phyloP scores from a whole-genome alignment of 1,140 invertebrate genomes.

The Bradynema listronoti region DNA sequence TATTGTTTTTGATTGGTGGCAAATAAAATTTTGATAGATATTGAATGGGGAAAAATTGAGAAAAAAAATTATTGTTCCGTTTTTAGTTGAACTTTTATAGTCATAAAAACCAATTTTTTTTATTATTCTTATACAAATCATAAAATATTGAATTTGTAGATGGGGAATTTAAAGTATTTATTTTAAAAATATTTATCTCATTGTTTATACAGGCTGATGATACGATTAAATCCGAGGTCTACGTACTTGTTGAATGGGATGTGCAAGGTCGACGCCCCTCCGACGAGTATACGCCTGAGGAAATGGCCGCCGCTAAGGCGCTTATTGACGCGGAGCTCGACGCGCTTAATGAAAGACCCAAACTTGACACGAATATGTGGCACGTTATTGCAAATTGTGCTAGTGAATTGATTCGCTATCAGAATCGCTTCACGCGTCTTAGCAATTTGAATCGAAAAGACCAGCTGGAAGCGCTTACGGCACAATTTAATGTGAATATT shows the following conservation, averaged over 20 bases:
- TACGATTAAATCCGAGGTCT: constrained; percentile 90
- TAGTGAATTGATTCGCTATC: constrained; percentile 43
- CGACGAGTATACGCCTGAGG: constrained; percentile 31
- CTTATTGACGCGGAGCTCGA: too few species aligned
- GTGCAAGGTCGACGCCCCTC: constrained; percentile 31
- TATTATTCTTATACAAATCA: too few species aligned
- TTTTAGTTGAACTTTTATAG: too few species aligned
- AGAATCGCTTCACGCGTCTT: constrained; percentile 37
- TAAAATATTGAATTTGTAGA: not conserved
- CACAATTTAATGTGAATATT: constrained; percentile 32
- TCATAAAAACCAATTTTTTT: too few species aligned
- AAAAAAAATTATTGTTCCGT: too few species aligned
- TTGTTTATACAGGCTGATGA: constrained; percentile 74
- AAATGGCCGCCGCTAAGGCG: too few species aligned
- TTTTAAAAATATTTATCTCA: not conserved
- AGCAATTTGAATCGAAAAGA: constrained; percentile 28
- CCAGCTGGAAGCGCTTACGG: constrained; percentile 34
- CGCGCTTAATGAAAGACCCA: too few species aligned
- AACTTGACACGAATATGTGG: constrained; percentile 46
- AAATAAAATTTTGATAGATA: too few species aligned
- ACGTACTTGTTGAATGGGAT: constrained; percentile 48
- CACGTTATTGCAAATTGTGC: constrained; percentile 43
- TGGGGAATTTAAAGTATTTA: not conserved
- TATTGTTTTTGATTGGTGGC: too few species aligned
- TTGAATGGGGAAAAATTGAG: too few species aligned